Conservation (phyloP, 2,888 invertebrate species). For the Cremastinae sp. region DNA sequence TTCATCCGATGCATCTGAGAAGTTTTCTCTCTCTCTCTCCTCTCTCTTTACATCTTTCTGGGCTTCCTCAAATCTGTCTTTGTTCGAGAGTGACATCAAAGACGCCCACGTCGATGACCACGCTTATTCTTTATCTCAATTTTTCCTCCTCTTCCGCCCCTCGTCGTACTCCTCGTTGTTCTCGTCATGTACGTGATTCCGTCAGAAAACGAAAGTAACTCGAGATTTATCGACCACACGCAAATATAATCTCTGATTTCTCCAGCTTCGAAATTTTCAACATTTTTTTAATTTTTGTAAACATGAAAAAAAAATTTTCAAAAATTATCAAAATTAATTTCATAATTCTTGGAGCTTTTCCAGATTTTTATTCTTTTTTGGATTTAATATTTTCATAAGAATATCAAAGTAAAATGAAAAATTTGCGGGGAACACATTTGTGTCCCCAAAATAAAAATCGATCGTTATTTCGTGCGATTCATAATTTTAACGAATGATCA, state of each 20-base stretch:
- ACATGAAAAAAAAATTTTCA: no score
- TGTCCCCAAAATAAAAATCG: no score
- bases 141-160: conserved; percentile 14
- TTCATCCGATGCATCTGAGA: conserved; percentile 44
- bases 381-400: no score
- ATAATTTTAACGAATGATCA: no score
- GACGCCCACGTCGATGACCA: conserved; percentile 40
- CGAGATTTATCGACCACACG: conserved; percentile 50
- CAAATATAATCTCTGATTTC: conserved; percentile 16
- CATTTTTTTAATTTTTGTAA: not conserved
- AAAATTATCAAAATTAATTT: no score
- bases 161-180: conserved; percentile 16
- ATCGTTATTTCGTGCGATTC: no score
- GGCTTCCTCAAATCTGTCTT: not conserved
- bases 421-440: no score
- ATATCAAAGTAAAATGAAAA: no score
- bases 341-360: no score
- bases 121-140: conserved; percentile 15
- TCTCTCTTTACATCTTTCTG: not conserved
- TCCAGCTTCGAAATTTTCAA: conserved; percentile 28
- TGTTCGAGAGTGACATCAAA: conserved; percentile 16
- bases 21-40: conserved; percentile 6
- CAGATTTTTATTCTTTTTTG: no score
- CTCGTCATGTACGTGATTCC: conserved; percentile 12
- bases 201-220: conserved; percentile 31